Percentiles rank a stretch among this genome's conserved stretches.
phyloP scores from a whole-genome alignment of 2,113 vertebrate species.

The Nyctereutes procyonoides region DNA sequence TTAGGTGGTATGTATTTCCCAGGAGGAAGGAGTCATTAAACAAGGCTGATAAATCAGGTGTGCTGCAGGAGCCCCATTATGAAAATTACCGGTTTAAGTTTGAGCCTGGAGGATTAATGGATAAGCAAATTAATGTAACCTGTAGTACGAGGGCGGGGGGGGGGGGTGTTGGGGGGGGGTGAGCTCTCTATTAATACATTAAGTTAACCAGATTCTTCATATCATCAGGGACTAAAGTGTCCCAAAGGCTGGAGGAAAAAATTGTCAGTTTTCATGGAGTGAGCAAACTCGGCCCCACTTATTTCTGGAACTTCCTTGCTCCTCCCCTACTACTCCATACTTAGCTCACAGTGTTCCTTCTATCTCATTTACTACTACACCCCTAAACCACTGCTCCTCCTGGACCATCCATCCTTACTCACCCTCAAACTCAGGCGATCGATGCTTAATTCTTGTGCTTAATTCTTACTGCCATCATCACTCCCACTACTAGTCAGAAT shows the following conservation, averaged over 20 bases:
- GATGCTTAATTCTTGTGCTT: not conserved
- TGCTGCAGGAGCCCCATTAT: constrained; percentile 45
- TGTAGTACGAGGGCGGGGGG: not conserved
- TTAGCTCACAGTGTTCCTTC: not conserved
- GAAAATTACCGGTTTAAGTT: constrained; percentile 66
- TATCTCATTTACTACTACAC: not conserved
- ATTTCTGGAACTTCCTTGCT: not conserved
- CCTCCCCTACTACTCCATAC: not conserved
- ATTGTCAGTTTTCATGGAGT: not conserved
- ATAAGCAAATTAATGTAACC: not conserved
- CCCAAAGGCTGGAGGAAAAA: not conserved
- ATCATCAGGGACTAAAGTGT: not conserved
- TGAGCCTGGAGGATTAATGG: not conserved
- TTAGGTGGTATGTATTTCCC: not conserved
- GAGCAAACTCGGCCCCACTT: not conserved
- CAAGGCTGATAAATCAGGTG: constrained; percentile 62
- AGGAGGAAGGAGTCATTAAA: constrained; percentile 46
- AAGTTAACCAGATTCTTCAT: not conserved
- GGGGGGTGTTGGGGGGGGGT: too few relatives aligned
- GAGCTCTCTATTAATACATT: not conserved
- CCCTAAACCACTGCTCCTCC: not conserved
- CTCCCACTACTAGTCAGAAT: not conserved
- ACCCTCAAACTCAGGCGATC: not conserved
- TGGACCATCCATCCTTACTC: too few relatives aligned
- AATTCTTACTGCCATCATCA: not conserved